phyloP scores from a whole-genome alignment of 53 echinoderm and acorn worm species.

The Astropecten irregularis region DNA sequence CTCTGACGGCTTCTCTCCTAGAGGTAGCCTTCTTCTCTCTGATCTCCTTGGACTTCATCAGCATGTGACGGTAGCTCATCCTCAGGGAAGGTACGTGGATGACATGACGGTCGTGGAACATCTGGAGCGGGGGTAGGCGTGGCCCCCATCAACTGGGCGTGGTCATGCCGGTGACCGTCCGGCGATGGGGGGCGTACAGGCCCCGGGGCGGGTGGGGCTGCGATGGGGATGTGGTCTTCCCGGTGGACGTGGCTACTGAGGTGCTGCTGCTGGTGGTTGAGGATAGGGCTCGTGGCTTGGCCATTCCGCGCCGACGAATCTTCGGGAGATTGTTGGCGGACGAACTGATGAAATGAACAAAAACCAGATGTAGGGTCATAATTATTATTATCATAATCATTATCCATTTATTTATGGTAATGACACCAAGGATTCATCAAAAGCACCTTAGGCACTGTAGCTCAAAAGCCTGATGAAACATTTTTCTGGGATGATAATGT shows the following conservation, averaged over 20 bases:
- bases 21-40: background rate
- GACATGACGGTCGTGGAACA: conserved; percentile 42
- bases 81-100: conserved; percentile 39
- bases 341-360: conserved; percentile 56
- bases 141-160: conserved; percentile 75
- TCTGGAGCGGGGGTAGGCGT: conserved; percentile 68
- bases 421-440: no score
- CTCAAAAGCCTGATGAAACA: no score
- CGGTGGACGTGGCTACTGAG: conserved; percentile 22
- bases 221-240: conserved; percentile 13
- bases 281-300: conserved; percentile 73
- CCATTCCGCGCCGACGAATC: conserved; percentile 64
- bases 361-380: background rate
- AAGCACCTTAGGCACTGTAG: no score
- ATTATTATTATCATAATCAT: no score
- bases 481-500: no score
- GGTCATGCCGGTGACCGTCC: conserved; percentile 45
- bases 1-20: background rate
- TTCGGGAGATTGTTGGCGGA: conserved; percentile 87
- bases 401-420: no score
- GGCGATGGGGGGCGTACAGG: conserved; percentile 55
- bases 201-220: conserved; percentile 72
- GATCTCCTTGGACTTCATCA: conserved; percentile 19
- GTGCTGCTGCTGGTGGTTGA: conserved; percentile 61
- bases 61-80: conserved; percentile 23